Conservation (phyloP, 2,797 vertebrate genomes). For the Alauda arvensis region DNA sequence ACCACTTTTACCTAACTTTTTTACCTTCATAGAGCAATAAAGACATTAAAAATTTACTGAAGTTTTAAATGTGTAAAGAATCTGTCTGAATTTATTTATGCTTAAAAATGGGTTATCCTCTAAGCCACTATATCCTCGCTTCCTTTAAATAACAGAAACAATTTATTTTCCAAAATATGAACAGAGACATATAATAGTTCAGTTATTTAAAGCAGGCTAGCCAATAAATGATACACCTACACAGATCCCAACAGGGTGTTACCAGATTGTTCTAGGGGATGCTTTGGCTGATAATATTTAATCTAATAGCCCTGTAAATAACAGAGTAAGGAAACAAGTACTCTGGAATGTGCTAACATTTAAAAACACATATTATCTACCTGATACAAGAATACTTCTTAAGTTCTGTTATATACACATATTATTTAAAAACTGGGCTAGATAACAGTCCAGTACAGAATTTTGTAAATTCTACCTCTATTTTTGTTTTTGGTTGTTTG, state of each 20-base stretch:
- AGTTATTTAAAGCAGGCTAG: background rate
- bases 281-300: background rate
- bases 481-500: too few species aligned
- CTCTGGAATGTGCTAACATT: background rate
- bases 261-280: background rate
- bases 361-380: background rate
- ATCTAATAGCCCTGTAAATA: background rate
- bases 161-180: background rate
- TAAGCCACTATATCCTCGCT: background rate
- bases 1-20: background rate
- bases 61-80: background rate
- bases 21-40: background rate
- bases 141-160: background rate
- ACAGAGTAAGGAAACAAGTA: background rate
- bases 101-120: background rate
- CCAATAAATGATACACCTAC: background rate
- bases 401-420: background rate
- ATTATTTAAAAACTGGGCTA: background rate
- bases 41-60: background rate
- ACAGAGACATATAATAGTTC: background rate
- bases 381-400: background rate
- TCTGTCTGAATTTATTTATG: background rate
- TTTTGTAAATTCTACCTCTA: background rate
- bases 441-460: background rate
- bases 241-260: background rate